These are phyloP conservation scores for Ceuthmochares aereus DNA, from an alignment of 2,113 vertebrate species.

Conservation along the genomic window DNA sequence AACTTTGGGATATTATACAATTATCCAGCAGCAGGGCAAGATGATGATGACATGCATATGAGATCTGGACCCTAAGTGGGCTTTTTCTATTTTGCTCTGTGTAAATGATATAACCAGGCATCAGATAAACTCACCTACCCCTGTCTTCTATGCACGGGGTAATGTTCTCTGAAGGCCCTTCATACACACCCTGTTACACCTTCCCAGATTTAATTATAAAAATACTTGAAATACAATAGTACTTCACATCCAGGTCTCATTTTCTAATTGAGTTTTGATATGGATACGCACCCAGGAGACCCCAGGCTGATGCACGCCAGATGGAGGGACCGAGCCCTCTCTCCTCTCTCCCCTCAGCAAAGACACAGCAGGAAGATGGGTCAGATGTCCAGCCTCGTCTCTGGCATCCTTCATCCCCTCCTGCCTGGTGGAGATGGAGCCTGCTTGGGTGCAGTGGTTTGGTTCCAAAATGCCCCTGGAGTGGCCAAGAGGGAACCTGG, in stretches of 20 bases:
- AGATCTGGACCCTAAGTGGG: not conserved
- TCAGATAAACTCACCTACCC: not conserved
- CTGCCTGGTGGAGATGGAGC: not conserved
- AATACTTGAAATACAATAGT: conserved; percentile 25
- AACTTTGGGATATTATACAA: fast-evolving
- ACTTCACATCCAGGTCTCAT: not conserved
- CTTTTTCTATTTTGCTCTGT: not conserved
- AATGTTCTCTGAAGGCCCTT: not conserved
- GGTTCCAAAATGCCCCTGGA: fast-evolving
- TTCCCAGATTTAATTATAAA: conserved; percentile 19
- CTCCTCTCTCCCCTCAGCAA: not conserved
- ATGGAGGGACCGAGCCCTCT: not conserved
- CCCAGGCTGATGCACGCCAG: not conserved
- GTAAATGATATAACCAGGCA: not conserved
- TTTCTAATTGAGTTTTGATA: conserved; percentile 45
- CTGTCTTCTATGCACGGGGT: not conserved
- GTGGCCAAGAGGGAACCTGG: too few relatives aligned
- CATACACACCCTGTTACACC: not conserved
- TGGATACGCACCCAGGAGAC: not conserved
- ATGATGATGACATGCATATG: fast-evolving
- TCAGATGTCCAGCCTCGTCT: not conserved
- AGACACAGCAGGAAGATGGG: not conserved
- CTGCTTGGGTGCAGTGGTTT: fast-evolving
- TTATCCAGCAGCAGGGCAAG: not conserved
- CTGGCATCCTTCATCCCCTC: not conserved